Conservation (phyloP, 2,888 invertebrate genomes). For the Argyresthia goedartella region DNA sequence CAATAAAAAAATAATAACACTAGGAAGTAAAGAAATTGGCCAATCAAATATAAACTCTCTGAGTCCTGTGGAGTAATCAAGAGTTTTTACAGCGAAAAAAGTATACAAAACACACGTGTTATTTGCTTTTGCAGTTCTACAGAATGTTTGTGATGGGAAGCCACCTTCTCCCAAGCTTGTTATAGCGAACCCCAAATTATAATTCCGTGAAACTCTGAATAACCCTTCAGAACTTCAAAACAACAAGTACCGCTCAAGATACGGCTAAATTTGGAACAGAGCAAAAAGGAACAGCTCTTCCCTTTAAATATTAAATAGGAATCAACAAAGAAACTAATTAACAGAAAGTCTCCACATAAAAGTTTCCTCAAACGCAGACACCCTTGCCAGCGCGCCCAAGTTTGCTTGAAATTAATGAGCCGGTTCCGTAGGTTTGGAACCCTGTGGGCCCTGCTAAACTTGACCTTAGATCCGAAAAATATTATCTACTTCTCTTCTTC, state of each 20-base stretch:
- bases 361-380: conserved; percentile 3
- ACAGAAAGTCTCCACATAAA: background rate
- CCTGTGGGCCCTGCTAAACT: background rate
- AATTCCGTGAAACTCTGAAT: background rate
- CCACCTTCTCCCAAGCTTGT: too few species aligned
- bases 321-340: conserved; percentile 4
- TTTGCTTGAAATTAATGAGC: conserved; percentile 3
- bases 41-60: too few species aligned
- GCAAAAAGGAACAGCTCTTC: background rate
- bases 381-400: background rate
- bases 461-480: too few species aligned
- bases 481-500: too few species aligned
- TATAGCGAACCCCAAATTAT: too few species aligned
- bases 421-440: background rate
- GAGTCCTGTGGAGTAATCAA: too few species aligned
- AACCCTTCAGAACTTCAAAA: background rate
- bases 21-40: too few species aligned
- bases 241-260: background rate
- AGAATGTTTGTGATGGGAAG: too few species aligned
- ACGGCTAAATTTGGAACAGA: background rate
- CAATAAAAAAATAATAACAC: too few species aligned
- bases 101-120: too few species aligned
- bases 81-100: too few species aligned
- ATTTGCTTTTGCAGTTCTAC: too few species aligned
- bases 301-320: conserved; percentile 2